phyloP scores from a whole-genome alignment of 2,888 invertebrate species.

The Pandemis corylana region DNA sequence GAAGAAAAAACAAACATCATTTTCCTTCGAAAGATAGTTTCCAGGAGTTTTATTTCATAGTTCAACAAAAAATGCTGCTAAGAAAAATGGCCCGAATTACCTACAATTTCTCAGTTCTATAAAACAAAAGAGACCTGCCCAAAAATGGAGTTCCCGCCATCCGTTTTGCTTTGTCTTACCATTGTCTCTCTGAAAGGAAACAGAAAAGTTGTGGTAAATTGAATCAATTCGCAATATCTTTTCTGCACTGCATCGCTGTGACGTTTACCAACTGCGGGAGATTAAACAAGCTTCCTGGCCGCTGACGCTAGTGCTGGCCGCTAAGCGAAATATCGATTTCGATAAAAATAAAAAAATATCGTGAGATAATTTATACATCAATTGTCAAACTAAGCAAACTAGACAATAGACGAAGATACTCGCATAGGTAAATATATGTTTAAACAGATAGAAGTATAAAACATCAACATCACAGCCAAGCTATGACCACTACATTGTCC shows the following conservation, averaged over 20 bases:
- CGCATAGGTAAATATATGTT: too few relatives aligned
- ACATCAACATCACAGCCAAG: too few relatives aligned
- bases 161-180: constrained; percentile 2
- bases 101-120: not conserved
- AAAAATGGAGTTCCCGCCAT: not conserved
- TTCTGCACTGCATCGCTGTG: constrained; percentile 37
- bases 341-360: not conserved
- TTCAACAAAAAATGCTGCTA: too few relatives aligned
- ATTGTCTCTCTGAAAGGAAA: constrained; percentile 7
- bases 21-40: too few relatives aligned
- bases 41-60: too few relatives aligned
- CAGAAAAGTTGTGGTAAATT: constrained; percentile 13
- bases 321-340: constrained; percentile 8
- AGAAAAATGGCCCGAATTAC: not conserved
- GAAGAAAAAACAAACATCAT: too few relatives aligned
- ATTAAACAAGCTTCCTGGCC: constrained; percentile 43
- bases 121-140: not conserved
- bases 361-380: too few relatives aligned
- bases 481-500: too few relatives aligned
- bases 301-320: constrained; percentile 15
- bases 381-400: too few relatives aligned
- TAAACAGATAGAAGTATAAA: too few relatives aligned
- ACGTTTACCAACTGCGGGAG: constrained; percentile 54
- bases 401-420: too few relatives aligned
- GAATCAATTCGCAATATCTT: constrained; percentile 35